Percentiles rank a stretch among this genome's conserved stretches.
Conservation (phyloP, 1,140 invertebrate genomes). For the Rhyacophila brunnea region DNA sequence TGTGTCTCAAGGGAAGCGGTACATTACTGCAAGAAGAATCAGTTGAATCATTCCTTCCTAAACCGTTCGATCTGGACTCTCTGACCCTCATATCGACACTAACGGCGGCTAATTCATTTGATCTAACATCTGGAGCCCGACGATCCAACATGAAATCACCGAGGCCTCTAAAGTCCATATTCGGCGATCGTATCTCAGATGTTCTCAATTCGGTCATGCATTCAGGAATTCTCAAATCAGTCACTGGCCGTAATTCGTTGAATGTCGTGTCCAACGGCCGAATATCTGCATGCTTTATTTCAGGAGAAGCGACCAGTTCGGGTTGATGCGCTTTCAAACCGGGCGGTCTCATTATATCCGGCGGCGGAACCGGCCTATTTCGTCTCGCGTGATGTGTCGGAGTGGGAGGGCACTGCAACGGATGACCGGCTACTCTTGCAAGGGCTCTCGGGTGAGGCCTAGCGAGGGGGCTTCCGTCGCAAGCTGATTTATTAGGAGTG, state of each 20-base stretch:
- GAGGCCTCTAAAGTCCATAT: constrained; percentile 46
- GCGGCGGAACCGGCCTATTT: constrained; percentile 50
- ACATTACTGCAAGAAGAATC: constrained; percentile 40
- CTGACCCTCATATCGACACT: constrained; percentile 28
- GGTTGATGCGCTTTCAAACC: constrained; percentile 54
- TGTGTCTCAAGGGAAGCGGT: constrained; percentile 67
- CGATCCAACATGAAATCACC: constrained; percentile 35
- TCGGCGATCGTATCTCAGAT: constrained; percentile 53
- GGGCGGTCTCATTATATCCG: constrained; percentile 45
- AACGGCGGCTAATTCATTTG: constrained; percentile 30
- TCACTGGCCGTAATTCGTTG: constrained; percentile 38
- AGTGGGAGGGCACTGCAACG: constrained; percentile 70
- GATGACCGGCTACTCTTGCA: constrained; percentile 53
- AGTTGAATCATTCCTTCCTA: constrained; percentile 35
- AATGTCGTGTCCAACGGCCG: constrained; percentile 38
- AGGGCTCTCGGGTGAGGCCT: constrained; percentile 59
- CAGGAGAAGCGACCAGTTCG: constrained; percentile 41
- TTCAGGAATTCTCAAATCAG: constrained; percentile 50
- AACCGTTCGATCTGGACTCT: constrained; percentile 32
- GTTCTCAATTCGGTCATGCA: constrained; percentile 51
- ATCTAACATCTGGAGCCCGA: constrained; percentile 36
- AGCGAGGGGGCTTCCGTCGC: constrained; percentile 46
- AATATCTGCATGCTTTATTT: constrained; percentile 44
- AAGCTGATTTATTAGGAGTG: constrained; percentile 12
- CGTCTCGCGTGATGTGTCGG: constrained; percentile 77